phyloP scores from a whole-genome alignment of 2,888 invertebrate genomes.

The Gerris lacustris region DNA sequence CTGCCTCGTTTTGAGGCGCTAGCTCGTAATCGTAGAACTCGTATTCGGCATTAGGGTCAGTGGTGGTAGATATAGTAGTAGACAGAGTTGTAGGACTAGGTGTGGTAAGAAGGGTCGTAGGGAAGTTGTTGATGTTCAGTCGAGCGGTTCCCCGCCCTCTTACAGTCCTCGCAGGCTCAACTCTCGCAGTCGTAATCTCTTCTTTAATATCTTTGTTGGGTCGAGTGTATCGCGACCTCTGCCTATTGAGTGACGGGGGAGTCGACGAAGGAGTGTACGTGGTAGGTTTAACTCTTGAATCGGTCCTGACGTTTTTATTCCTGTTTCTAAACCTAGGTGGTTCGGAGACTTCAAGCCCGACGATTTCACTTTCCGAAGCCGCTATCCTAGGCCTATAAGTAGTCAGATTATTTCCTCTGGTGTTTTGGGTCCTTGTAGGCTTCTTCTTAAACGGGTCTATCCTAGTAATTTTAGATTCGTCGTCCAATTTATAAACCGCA shows the following conservation, averaged over 20 bases:
- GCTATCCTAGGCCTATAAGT: background rate
- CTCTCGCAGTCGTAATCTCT: background rate
- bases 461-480: background rate
- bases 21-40: conserved; percentile 27
- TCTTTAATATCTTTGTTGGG: background rate
- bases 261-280: conserved; percentile 21
- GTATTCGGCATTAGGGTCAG: conserved; percentile 15
- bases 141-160: background rate
- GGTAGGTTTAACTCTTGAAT: conserved; percentile 19
- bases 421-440: background rate
- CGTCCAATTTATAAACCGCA: background rate
- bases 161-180: background rate
- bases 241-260: conserved; percentile 10
- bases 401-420: conserved; percentile 9
- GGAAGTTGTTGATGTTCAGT: conserved; percentile 17
- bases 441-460: background rate
- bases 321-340: conserved; percentile 13
- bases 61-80: conserved; percentile 10
- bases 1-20: conserved; percentile 23
- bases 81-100: background rate
- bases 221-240: background rate
- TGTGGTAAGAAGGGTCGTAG: conserved; percentile 18
- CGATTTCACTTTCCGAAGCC: conserved; percentile 9
- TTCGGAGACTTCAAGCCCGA: conserved; percentile 1
- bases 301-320: conserved; percentile 14